A percentile compares a stretch with the other conserved stretches of the same genome.
Conservation (phyloP, 2,113 vertebrate genomes). For the Pycnonotus jocosus region DNA sequence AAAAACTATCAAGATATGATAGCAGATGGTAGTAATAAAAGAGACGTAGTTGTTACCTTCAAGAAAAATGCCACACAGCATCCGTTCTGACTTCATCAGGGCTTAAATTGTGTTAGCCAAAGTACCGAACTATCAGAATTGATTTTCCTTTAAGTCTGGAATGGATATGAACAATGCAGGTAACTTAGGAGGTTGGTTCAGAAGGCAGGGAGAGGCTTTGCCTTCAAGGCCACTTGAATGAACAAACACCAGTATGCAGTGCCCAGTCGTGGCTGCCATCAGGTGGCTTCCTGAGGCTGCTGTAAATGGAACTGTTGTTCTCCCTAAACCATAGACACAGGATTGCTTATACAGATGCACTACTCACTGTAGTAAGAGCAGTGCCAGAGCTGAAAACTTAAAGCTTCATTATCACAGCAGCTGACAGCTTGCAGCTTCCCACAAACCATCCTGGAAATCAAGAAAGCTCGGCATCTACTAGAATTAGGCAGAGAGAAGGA, state of each 20-base stretch:
- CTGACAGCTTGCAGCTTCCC: constrained; percentile 53
- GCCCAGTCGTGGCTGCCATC: not conserved
- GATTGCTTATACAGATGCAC: not conserved
- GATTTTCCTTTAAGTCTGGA: constrained; percentile 8
- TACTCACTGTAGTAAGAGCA: constrained; percentile 32
- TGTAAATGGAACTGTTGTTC: not conserved
- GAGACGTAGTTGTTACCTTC: not conserved
- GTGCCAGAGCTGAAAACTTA: constrained; percentile 20
- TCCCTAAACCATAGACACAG: not conserved
- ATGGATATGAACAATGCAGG: not conserved
- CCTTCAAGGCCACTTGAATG: not conserved
- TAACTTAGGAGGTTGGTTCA: not conserved
- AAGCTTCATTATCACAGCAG: constrained; percentile 44
- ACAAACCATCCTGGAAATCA: constrained; percentile 20
- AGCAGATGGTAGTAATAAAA: constrained; percentile 1
- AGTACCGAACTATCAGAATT: constrained; percentile 9
- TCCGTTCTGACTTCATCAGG: not conserved
- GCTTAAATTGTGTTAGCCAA: not conserved
- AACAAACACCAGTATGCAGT: not conserved
- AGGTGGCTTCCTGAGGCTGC: not conserved
- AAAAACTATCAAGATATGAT: not conserved
- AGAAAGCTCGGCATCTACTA: not conserved
- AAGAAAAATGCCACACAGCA: not conserved
- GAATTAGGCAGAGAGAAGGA: not conserved
- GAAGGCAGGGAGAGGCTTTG: not conserved